A percentile compares a stretch with the other conserved stretches of the same genome.
Conservation (phyloP, 2,888 invertebrate species). For the Xanthia icteritia region DNA sequence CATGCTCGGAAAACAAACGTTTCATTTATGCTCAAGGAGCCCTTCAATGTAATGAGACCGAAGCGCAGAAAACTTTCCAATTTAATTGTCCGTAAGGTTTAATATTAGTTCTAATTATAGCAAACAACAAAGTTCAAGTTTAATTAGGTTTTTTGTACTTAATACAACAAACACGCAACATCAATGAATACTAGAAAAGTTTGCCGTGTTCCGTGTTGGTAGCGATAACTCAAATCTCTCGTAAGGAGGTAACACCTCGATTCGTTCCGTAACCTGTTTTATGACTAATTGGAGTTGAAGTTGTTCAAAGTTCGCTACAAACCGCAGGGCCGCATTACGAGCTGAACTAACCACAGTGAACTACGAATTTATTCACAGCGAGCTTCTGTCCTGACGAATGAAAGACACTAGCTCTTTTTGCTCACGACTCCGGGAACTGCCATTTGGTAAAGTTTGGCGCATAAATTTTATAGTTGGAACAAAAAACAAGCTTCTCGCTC, state of each 20-base stretch:
- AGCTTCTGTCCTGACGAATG: slow-evolving; percentile 47
- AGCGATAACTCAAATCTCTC: slow-evolving; percentile 57
- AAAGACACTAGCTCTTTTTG: slow-evolving; percentile 58
- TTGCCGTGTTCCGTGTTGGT: slow-evolving; percentile 35
- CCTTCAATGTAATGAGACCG: slow-evolving; percentile 33
- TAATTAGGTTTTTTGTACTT: slow-evolving; percentile 38
- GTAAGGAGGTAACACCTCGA: slow-evolving; percentile 56
- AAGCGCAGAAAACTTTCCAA: slow-evolving; percentile 39
- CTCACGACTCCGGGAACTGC: slow-evolving; percentile 42
- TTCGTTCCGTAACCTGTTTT: slow-evolving; percentile 60
- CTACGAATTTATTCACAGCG: slow-evolving; percentile 61
- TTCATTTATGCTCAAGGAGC: slow-evolving; percentile 32
- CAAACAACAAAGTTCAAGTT: slow-evolving; percentile 33
- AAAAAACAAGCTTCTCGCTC: slow-evolving; percentile 48
- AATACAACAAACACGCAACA: slow-evolving; percentile 45
- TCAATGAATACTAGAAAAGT: slow-evolving; percentile 57
- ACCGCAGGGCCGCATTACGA: slow-evolving; percentile 61
- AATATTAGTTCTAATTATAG: slow-evolving; percentile 29
- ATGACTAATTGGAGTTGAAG: slow-evolving; percentile 67
- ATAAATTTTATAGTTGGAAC: slow-evolving; percentile 56
- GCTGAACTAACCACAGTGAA: slow-evolving; percentile 62
- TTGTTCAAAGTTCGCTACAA: slow-evolving; percentile 66
- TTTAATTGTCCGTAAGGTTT: slow-evolving; percentile 36
- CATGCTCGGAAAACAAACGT: slow-evolving; percentile 24
- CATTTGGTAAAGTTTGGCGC: slow-evolving; percentile 61